Evolutionary conservation across 2,113 vertebrate genomes (phyloP), one percentile per base, ranked within the genome.

Genomic region (Psilopogon haemacephalus): DNA sequence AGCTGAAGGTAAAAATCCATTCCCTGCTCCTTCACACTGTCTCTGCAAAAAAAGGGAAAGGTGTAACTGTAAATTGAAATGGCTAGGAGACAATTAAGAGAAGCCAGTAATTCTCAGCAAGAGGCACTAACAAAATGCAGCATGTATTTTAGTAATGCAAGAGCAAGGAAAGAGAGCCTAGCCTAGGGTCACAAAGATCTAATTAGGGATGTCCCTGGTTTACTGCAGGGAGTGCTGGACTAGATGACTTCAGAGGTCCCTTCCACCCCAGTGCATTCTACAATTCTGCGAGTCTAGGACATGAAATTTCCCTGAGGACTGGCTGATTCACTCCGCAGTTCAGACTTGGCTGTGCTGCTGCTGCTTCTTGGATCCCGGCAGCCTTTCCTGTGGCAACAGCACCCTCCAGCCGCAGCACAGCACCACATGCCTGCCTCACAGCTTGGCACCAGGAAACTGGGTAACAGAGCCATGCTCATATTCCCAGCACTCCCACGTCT

Each of bases 331-430:
- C 42, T 59, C 54, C 20, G 21, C 13, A 60, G 12, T 38, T 68
- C 33, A 58, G 62, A 33, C 19, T n/a, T 35, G 11, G 21, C 50
- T 13, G 14, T 12, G 32, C 32, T 69, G 4, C 11, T 21, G 8
- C 40, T 56, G 7, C 28, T n/a, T 15, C 11, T 50, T 12, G 48
- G 12, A 65, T 50, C 23, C 52, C n/a, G 15, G 7, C n/a, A 91
- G 65, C 19, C 65, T 89, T 84, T 88, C n/a, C 30, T 58, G 38
- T 15, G 33, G 44, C 71, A 89, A 87, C 33, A 94, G 85, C 94
- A 89, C 92, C 94, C 78, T 94, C 94, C 78, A 94, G 92, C 85
- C 87, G 78, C 92, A 81, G 73, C 55, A 28, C 64, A 81, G 56
- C 4, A 1, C n/a, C 13, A 16, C 32, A 32, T 1, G 0, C 33